A percentile compares a stretch with the other conserved stretches of the same genome.
Evolutionary conservation across 2,797 vertebrate genomes (phyloP).

Genomic region (Artibeus jamaicensis): DNA sequence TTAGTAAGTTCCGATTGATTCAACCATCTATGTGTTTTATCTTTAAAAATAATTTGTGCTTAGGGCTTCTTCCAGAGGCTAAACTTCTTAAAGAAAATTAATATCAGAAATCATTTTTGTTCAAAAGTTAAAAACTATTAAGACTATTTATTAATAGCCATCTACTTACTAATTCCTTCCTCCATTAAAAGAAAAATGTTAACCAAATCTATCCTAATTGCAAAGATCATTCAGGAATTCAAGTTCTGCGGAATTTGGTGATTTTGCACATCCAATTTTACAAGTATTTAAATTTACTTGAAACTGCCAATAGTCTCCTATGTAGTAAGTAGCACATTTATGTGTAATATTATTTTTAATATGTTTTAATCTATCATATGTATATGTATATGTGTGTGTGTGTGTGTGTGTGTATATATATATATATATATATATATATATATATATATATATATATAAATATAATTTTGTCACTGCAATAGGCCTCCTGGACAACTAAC

Average conservation of each 20-base stretch:
- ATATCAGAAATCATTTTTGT: background rate
- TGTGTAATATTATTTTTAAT: background rate
- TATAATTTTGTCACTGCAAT: background rate
- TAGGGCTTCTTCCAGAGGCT: background rate
- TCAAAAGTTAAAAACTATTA: conserved; percentile 6
- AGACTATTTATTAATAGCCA: background rate
- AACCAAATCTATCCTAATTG: background rate
- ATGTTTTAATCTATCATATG: background rate
- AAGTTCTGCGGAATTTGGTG: background rate
- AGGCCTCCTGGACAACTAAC: background rate
- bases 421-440: no score
- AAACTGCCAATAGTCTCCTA: background rate
- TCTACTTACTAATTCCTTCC: background rate
- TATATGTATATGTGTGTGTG: no score
- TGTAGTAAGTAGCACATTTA: background rate
- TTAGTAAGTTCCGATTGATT: background rate
- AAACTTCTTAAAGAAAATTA: conserved; percentile 28
- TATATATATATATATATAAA: no score
- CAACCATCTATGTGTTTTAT: background rate
- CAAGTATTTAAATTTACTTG: conserved; percentile 3
- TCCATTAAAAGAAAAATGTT: background rate
- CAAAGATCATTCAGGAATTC: background rate
- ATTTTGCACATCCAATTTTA: background rate
- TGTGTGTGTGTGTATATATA: no score
- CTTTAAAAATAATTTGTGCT: conserved; percentile 29